A percentile compares a stretch with the other conserved stretches of the same genome.
phyloP scores from a whole-genome alignment of 1,140 invertebrate genomes.

The Rhyzopertha dominica region DNA sequence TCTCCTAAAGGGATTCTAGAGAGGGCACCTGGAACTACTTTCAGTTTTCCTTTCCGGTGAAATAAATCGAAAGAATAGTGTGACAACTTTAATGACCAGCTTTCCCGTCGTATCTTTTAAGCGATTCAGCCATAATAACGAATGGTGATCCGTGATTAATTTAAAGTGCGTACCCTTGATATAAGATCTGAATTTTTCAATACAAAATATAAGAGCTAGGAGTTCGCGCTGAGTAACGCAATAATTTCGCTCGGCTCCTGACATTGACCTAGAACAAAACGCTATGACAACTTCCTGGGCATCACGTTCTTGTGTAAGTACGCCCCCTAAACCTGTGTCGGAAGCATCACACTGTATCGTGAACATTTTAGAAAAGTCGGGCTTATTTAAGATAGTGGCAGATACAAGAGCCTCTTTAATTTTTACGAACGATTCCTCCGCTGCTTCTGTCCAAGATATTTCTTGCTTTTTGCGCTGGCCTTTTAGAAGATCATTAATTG shows the following conservation, averaged over 20 bases:
- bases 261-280: not conserved
- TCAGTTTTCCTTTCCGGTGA: constrained; percentile 34
- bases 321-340: not conserved
- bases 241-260: constrained; percentile 36
- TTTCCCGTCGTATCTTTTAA: too few relatives aligned
- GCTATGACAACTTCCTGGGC: not conserved
- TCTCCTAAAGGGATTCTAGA: too few relatives aligned
- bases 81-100: too few relatives aligned
- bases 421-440: constrained; percentile 1
- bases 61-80: too few relatives aligned
- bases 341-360: not conserved
- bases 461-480: constrained; percentile 10
- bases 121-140: constrained; percentile 44
- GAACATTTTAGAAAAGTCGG: constrained; percentile 1
- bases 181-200: constrained; percentile 44
- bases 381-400: not conserved
- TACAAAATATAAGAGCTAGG: constrained; percentile 42
- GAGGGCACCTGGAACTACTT: constrained; percentile 37
- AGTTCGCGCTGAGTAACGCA: constrained; percentile 46
- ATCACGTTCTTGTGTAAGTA: not conserved
- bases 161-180: constrained; percentile 43
- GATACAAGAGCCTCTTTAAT: constrained; percentile 5
- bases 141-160: constrained; percentile 46
- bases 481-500: constrained; percentile 31
- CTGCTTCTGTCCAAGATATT: too few relatives aligned